Evolutionary conservation across 2,113 vertebrate genomes (phyloP).

Genomic region (Xenus cinereus): DNA sequence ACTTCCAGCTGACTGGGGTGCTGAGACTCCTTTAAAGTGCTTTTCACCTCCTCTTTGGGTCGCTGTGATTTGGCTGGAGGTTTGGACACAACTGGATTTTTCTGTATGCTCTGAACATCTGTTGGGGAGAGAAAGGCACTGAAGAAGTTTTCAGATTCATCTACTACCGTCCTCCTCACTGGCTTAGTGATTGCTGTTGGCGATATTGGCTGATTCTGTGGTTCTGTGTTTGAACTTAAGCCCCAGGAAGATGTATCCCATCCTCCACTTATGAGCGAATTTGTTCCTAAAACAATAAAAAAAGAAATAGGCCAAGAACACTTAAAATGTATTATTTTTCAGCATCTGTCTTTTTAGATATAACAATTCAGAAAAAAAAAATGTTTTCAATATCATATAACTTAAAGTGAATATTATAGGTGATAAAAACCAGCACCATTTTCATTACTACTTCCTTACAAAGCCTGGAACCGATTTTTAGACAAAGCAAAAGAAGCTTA

Average conservation of each 20-base stretch:
- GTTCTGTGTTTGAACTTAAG: conserved; percentile 75
- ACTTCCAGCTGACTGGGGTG: conserved; percentile 33
- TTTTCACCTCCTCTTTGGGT: conserved; percentile 81
- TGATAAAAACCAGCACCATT: not conserved
- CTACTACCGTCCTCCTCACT: conserved; percentile 90
- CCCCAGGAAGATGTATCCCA: conserved; percentile 94
- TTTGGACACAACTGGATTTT: conserved; percentile 87
- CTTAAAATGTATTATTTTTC: not conserved
- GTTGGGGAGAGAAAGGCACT: conserved; percentile 88
- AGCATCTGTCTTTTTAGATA: not conserved
- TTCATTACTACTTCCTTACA: not conserved
- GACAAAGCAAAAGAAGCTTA: not conserved
- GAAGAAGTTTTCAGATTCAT: conserved; percentile 96
- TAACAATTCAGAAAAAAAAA: not conserved
- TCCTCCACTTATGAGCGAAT: conserved; percentile 82
- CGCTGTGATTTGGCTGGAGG: conserved; percentile 89
- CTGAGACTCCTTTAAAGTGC: conserved; percentile 55
- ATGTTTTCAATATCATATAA: not conserved
- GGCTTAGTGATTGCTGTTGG: conserved; percentile 97
- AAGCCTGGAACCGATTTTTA: not conserved
- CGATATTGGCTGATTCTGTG: conserved; percentile 68
- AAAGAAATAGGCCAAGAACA: not conserved
- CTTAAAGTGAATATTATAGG: not conserved
- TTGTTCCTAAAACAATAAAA: conserved; percentile 69
- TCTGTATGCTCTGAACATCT: conserved; percentile 77